Base-by-base conservation (phyloP, 2,797 vertebrate genomes). In the Hypotaenidia philippensis region DNA sequence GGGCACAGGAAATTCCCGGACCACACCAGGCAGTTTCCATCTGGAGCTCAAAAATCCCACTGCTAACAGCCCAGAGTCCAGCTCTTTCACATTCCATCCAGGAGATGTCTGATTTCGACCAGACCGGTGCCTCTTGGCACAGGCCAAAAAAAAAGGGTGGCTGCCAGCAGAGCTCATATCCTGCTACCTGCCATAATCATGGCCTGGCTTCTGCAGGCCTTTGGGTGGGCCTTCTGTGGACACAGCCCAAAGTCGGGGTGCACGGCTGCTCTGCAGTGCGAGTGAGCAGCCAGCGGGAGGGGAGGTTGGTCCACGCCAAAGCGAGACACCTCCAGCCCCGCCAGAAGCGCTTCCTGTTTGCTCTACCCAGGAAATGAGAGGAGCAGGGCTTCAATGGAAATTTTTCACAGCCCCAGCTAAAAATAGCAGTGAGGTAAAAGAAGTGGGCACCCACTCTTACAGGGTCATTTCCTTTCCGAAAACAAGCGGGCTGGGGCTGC, bases 371-470 rank as follows among this genome's bases (percentile, higher is more conserved):
- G 97, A 98, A 97, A 96, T 96, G 96, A 98, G 92, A 95, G 96
- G 94, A 96, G 97, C 97, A 96, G 47, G 53, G 97, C 97, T 96
- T 97, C 98, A 97, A 97, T 98, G 99, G 98, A 99, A 99, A 99
- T 93, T 98, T 98, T 98, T 95, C 95, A 96, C 90, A 72, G 97
- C 95, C 97, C 94, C 89, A 50, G 97, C 98, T 98, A 98, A 98
- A 98, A 98, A 98, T 99, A 99, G 98, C 96, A 26, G 34, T 86
- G 97, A 89, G 96, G 96, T 97, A 80, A 95, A 96, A 94, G 68
- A 84, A 69, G 93, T 92, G 93, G 96, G 97, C 91, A 97, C 75
- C 66, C 13, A 57, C 63, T 91, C 60, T 81, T 18, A 36, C 44
- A 68, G 95, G 97, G 96, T 92, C 72, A 88, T 79, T 97, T 95